These are phyloP conservation scores for Papilio dardanus DNA, from an alignment of 1,140 invertebrate species.

Conservation along the genomic window DNA sequence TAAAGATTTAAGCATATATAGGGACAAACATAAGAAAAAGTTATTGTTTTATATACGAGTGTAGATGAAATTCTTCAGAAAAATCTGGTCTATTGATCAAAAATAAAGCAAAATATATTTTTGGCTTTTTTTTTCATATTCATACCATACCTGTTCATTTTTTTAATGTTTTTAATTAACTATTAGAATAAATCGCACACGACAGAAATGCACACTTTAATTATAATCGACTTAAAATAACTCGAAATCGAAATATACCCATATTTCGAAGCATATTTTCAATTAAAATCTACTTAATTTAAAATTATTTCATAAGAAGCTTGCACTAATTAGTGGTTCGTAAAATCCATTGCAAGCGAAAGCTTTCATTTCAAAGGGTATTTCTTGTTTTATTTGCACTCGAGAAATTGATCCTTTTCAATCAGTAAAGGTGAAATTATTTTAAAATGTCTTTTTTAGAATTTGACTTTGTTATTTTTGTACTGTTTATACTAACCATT, in stretches of 20 bases:
- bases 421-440: constrained; percentile 2
- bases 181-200: not conserved
- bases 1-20: too few relatives aligned
- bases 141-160: too few relatives aligned
- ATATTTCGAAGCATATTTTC: not conserved
- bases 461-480: not conserved
- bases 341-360: not conserved
- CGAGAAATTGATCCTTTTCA: not conserved
- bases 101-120: too few relatives aligned
- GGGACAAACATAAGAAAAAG: too few relatives aligned
- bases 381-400: constrained; percentile 7
- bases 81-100: too few relatives aligned
- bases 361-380: not conserved
- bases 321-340: not conserved
- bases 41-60: too few relatives aligned
- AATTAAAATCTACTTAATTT: not conserved
- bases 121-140: too few relatives aligned
- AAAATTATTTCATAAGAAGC: not conserved
- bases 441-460: not conserved
- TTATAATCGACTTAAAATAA: not conserved
- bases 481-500: not conserved
- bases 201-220: not conserved
- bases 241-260: not conserved
- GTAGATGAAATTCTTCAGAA: too few relatives aligned
- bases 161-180: too few relatives aligned